Percentiles rank a stretch among this genome's conserved stretches.
Conservation (phyloP, 2,797 vertebrate species). For the Ceryle rudis region DNA sequence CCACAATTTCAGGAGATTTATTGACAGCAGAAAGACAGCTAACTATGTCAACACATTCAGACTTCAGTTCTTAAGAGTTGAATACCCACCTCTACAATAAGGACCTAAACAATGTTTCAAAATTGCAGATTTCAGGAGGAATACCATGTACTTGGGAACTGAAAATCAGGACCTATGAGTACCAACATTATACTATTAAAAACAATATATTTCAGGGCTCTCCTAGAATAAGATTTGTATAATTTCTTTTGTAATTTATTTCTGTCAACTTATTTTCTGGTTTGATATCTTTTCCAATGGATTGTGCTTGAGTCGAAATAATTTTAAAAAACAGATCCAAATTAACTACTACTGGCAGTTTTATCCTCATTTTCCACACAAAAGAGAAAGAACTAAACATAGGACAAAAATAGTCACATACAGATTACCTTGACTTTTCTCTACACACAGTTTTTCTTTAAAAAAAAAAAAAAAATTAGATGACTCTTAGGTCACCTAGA, state of each 20-base stretch:
- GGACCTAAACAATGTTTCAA: not conserved
- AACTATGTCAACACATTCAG: not conserved
- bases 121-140: not conserved
- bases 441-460: not conserved
- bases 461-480: conserved; percentile 19
- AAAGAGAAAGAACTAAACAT: conserved; percentile 29
- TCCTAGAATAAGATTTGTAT: not conserved
- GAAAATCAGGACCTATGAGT: not conserved
- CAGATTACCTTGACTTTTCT: conserved; percentile 22
- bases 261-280: not conserved
- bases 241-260: conserved; percentile 10
- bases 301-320: conserved; percentile 22
- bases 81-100: not conserved
- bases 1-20: not conserved
- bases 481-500: conserved; percentile 1
- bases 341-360: not conserved
- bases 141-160: not conserved
- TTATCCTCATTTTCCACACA: not conserved
- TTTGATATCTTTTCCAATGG: not conserved
- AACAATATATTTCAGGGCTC: not conserved
- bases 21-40: not conserved
- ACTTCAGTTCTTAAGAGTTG: not conserved
- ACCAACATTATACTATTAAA: not conserved
- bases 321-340: not conserved
- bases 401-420: conserved; percentile 35